Percentiles rank a stretch among this genome's conserved stretches.
Evolutionary conservation across 2,797 vertebrate genomes (phyloP).

Genomic region (Strix occidentalis): DNA sequence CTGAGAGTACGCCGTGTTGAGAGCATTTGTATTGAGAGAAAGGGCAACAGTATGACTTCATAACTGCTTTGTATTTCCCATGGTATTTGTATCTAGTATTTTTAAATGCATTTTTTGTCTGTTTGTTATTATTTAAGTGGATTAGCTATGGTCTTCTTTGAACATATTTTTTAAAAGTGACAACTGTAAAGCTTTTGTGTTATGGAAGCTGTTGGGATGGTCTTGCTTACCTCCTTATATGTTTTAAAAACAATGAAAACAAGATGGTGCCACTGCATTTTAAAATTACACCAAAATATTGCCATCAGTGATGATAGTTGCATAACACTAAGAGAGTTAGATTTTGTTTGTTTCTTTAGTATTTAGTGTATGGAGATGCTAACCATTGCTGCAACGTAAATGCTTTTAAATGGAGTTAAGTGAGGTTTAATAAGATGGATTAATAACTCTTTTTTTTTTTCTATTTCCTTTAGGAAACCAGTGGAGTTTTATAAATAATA

Average conservation of each 20-base stretch:
- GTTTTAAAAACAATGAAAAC: neutral
- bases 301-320: neutral
- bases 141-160: neutral
- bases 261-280: neutral
- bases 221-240: neutral
- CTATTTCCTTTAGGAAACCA: slow-evolving; percentile 86
- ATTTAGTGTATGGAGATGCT: neutral
- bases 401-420: neutral
- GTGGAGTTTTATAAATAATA: slow-evolving; percentile 99
- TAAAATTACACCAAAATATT: neutral
- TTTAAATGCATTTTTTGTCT: neutral
- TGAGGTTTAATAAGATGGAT: neutral
- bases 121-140: neutral
- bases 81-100: neutral
- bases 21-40: neutral
- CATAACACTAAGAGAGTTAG: neutral
- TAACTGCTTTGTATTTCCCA: neutral
- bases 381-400: neutral
- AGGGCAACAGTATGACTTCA: neutral
- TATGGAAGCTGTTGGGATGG: neutral
- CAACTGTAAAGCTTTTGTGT: neutral
- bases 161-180: neutral
- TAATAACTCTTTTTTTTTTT: neutral
- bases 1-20: neutral
- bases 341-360: neutral